A percentile compares a stretch with the other conserved stretches of the same genome.
These are phyloP conservation scores for Camarhynchus parvulus DNA, from an alignment of 2,113 vertebrate species.

Conservation along the genomic window DNA sequence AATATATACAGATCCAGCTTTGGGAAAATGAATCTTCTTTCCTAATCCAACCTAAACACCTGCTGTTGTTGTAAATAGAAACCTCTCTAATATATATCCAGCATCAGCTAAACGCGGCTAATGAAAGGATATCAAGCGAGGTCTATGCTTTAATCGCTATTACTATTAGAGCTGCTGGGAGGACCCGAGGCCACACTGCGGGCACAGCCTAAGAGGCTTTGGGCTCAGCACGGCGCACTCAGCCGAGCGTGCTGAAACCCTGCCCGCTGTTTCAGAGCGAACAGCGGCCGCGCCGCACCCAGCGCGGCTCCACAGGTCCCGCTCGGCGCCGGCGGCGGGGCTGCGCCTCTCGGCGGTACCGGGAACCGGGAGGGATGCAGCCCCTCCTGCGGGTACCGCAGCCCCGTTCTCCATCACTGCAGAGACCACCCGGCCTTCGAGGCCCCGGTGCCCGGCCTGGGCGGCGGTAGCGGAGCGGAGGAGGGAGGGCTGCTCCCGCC, in stretches of 20 bases:
- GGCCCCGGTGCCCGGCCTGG: background rate
- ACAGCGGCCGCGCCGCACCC: background rate
- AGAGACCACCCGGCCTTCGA: background rate
- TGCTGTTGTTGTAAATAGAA: background rate
- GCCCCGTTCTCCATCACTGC: background rate
- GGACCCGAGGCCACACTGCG: background rate
- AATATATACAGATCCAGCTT: background rate
- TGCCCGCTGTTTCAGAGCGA: background rate
- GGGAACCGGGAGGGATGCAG: background rate
- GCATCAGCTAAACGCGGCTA: background rate
- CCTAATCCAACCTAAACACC: background rate
- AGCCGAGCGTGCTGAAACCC: accelerated
- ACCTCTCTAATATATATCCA: background rate
- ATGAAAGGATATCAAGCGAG: background rate
- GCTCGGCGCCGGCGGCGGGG: background rate
- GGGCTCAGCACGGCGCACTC: background rate
- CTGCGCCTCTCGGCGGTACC: background rate
- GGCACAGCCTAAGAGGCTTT: background rate
- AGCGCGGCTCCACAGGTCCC: conserved; percentile 34
- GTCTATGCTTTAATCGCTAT: too few species aligned
- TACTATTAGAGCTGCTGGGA: background rate
- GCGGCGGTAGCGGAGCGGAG: background rate
- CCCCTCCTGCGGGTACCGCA: background rate
- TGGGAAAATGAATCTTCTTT: background rate
- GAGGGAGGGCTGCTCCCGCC: background rate